Evolutionary conservation across 2,888 invertebrate genomes (phyloP), one percentile per base, ranked within the genome.

Genomic region (Leptopterna dolabrata): DNA sequence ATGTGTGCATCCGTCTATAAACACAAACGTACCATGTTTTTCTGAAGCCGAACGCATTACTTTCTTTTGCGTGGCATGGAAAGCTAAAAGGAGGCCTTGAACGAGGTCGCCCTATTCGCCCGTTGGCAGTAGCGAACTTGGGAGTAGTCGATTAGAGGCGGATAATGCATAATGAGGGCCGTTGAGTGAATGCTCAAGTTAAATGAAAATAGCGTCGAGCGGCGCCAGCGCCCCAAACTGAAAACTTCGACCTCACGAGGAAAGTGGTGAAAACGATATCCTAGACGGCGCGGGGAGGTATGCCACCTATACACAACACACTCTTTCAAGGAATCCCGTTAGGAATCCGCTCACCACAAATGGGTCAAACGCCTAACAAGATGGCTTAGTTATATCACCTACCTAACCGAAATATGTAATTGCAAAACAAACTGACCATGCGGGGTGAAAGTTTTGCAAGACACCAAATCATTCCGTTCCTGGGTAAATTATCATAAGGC

Each of bases 321-420:
- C 30, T 30, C 30, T 30, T 36, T 2, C 1, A 7, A 41, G 9
- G 16, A 36, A 73, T 19, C 30, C 73, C 73, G 73, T 73, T 19
- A 73, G 41, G 73, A 73, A 73, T 30, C 73, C 30, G 36, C 73
- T 73, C 16, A 29, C 73, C 36, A 16, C 36, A 73, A 73, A 73
- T 73, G 41, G 73, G 73, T 73, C 73, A 73, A 73, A 73, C 73
- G 11, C 24, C 63, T 36, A 36, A 73, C 36, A 73, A 41, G 30
- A 41, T 9, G 19, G 73, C 16, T 41, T 36, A 36, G 19, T 73
- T 73, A 73, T 55, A n/a, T 55, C 55, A 55, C 55, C 55, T n/a
- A 3, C 16, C 16, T n/a, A n/a, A 19, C 55, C 55, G 63, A 63
- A 63, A 63, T 63, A 24, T 24, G 11, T 63, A 63, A 63, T 63